A percentile compares a stretch with the other conserved stretches of the same genome.
Conservation (phyloP, 2,113 vertebrate genomes). For the Elephantulus edwardii region DNA sequence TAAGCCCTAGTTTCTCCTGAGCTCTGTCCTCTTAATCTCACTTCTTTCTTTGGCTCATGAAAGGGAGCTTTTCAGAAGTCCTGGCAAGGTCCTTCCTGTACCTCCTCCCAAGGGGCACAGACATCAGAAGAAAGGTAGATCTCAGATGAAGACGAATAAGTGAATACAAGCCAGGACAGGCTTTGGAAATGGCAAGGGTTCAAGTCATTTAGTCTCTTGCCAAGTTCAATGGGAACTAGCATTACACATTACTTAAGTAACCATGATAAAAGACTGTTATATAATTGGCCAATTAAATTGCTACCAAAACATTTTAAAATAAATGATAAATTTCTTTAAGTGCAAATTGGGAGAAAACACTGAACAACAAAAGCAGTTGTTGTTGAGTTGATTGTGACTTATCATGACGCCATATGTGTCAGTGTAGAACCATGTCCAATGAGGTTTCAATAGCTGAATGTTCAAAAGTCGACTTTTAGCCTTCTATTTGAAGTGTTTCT, state of each 20-base stretch:
- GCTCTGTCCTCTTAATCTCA: not conserved
- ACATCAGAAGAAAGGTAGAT: not conserved
- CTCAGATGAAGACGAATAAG: not conserved
- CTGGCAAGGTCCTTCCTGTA: not conserved
- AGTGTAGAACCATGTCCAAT: not conserved
- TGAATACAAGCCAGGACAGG: not conserved
- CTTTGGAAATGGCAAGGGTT: not conserved
- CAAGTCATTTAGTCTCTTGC: no score
- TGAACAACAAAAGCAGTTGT: not conserved
- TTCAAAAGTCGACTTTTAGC: not conserved
- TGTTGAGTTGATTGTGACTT: not conserved
- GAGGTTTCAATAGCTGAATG: not conserved
- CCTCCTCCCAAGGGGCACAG: not conserved
- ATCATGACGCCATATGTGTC: not conserved
- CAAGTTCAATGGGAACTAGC: not conserved
- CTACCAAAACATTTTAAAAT: slow-evolving; percentile 65
- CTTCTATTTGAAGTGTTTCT: not conserved
- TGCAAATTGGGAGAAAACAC: slow-evolving; percentile 60
- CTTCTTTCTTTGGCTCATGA: not conserved
- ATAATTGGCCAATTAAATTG: slow-evolving; percentile 63
- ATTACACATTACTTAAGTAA: not conserved
- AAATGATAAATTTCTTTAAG: slow-evolving; percentile 11
- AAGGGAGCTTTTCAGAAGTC: not conserved
- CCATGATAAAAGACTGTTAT: slow-evolving; percentile 49
- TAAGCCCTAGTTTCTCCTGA: not conserved